These are phyloP conservation scores for Trachythela sp. DNA, from an alignment of 64 coral and sea anemone genomes.

Conservation along the genomic window DNA sequence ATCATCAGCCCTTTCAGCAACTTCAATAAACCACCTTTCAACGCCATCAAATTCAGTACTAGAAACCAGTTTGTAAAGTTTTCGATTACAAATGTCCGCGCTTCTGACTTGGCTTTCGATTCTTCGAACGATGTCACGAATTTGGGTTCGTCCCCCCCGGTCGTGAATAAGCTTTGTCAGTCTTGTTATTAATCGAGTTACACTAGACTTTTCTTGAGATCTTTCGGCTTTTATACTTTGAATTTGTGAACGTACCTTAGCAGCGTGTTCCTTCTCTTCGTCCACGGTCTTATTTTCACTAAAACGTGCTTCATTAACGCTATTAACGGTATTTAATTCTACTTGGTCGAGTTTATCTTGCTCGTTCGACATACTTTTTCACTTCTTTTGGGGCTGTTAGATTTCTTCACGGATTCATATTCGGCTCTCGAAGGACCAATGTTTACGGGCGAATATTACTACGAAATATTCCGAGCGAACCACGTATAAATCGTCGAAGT, in stretches of 20 bases:
- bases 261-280: no score
- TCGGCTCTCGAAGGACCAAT: no score
- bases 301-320: no score
- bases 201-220: neutral
- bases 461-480: no score
- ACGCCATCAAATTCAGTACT: neutral
- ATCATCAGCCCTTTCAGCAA: neutral
- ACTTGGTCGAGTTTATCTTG: no score
- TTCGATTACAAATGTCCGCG: neutral
- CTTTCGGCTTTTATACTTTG: neutral
- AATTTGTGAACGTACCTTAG: neutral
- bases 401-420: no score
- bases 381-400: no score
- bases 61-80: neutral
- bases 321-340: no score
- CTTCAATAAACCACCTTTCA: neutral
- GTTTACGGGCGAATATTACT: no score
- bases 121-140: neutral
- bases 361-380: no score
- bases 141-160: neutral
- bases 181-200: neutral
- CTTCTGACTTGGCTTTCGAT: neutral
- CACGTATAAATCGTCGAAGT: no score
- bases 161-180: neutral
- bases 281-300: no score